phyloP scores from a whole-genome alignment of 2,113 vertebrate genomes.

The Pangasianodon gigas region DNA sequence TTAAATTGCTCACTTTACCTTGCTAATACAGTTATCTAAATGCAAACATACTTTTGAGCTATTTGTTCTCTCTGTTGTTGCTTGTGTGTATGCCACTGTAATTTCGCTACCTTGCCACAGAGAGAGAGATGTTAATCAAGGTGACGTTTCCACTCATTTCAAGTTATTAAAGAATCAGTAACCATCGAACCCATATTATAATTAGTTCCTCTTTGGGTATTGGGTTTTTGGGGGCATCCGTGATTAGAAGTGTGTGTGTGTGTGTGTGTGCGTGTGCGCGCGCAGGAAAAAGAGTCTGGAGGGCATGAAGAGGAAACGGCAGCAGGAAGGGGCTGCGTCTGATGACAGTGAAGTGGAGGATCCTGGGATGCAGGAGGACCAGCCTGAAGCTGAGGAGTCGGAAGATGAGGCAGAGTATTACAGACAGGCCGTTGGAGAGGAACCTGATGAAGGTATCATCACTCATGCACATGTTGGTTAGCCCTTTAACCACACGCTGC shows the following conservation, averaged over 20 bases:
- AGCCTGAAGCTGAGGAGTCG: conserved; percentile 62
- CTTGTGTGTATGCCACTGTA: not conserved
- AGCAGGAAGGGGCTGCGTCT: not conserved
- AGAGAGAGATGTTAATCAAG: not conserved
- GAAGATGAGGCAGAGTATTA: conserved; percentile 88
- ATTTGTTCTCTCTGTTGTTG: not conserved
- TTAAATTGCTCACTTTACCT: not conserved
- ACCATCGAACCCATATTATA: not conserved
- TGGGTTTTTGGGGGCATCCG: not conserved
- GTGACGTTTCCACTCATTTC: not conserved
- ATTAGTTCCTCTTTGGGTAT: not conserved
- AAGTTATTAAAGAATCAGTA: too few relatives aligned
- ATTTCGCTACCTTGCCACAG: not conserved
- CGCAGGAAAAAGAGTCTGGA: conserved; percentile 82
- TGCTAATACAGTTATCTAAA: not conserved
- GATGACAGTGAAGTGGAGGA: conserved; percentile 85
- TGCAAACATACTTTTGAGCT: not conserved
- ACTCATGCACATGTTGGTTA: conserved; percentile 62
- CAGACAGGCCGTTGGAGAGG: conserved; percentile 84
- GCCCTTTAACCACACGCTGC: not conserved
- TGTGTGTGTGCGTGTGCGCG: not conserved
- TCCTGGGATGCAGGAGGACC: conserved; percentile 72
- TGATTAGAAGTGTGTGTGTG: not conserved
- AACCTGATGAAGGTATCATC: conserved; percentile 84
- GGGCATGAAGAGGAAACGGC: conserved; percentile 77